phyloP scores from a whole-genome alignment of 64 coral and sea anemone species.

The Porites australiensis region DNA sequence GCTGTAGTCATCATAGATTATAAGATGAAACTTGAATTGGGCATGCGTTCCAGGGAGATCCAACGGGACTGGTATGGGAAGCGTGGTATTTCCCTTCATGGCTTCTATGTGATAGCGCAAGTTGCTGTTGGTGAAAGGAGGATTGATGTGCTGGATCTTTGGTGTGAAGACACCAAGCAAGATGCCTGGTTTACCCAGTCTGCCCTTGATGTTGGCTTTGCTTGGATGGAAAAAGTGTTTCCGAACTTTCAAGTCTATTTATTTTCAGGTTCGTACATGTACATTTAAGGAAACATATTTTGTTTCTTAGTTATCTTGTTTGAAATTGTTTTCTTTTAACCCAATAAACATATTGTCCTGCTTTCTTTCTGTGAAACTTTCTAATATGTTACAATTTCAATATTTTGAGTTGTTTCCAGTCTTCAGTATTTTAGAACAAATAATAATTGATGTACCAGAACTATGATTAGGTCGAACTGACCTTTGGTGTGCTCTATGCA shows the following conservation, averaged over 20 bases:
- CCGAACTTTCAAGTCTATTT: constrained; percentile 37
- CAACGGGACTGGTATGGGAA: constrained; percentile 60
- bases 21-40: constrained; percentile 54
- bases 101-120: constrained; percentile 35
- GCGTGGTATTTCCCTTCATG: constrained; percentile 50
- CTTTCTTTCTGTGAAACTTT: background rate
- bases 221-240: constrained; percentile 44
- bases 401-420: background rate
- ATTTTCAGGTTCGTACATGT: constrained; percentile 46
- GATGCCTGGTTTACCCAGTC: constrained; percentile 42
- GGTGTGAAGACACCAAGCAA: constrained; percentile 58
- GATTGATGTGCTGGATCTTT: constrained; percentile 51
- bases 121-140: constrained; percentile 1
- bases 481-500: no score
- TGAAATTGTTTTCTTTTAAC: background rate
- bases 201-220: constrained; percentile 51
- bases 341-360: background rate
- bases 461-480: no score
- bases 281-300: no score
- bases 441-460: no score
- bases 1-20: constrained; percentile 36
- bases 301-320: no score
- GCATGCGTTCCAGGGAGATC: constrained; percentile 42
- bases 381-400: background rate
- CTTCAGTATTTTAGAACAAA: no score